Evolutionary conservation across 2,797 vertebrate species (phyloP), one percentile per base, ranked within the genome.

Genomic region (Rhynchonycteris naso): DNA sequence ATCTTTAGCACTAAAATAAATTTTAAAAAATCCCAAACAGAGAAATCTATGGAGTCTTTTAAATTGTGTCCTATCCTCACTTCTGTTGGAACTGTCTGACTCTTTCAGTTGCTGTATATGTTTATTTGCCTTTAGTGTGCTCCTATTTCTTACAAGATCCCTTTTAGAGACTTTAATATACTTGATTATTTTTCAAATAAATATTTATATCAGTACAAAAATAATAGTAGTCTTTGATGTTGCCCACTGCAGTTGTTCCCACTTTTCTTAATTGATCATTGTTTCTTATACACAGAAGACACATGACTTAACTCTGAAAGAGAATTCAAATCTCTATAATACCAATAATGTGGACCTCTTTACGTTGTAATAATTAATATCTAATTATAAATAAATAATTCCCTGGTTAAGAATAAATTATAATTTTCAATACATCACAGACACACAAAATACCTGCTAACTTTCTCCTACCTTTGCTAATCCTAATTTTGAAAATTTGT

Each of bases 1-100:
- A 87, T 63, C 21, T 93, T 96, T 50, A 65, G 22, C 63, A 79
- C 91, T 43, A 66, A 79, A 74, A 33, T 50, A 83, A 87, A 52
- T 43, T 43, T 43, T 43, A 6, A 43, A 43, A 43, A 86, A 83
- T 61, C 7, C 5, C 7, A 94, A 84, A 54, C 35, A 90, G 59
- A 94, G 28, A 83, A 83, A 91, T 66, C 28, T 76, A 68, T 7
- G 26, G 16, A 71, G 6, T 69, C 2, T 72, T 82, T 83, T 74
- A 91, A 56, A n/a, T 26, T 3, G 7, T 43, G 24, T 54, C 6
- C 35, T 68, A 28, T 71, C 91, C 26, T 89, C 56, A 80, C 14
- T 89, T 15, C 72, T 0, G 22, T 16, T 65, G 26, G 43, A 86
- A 38, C 1, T 52, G 4, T 59, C 9, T 28, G 59, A 54, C n/a